Base-by-base conservation (phyloP, 2,113 vertebrate species). In the Mesocricetus auratus region DNA sequence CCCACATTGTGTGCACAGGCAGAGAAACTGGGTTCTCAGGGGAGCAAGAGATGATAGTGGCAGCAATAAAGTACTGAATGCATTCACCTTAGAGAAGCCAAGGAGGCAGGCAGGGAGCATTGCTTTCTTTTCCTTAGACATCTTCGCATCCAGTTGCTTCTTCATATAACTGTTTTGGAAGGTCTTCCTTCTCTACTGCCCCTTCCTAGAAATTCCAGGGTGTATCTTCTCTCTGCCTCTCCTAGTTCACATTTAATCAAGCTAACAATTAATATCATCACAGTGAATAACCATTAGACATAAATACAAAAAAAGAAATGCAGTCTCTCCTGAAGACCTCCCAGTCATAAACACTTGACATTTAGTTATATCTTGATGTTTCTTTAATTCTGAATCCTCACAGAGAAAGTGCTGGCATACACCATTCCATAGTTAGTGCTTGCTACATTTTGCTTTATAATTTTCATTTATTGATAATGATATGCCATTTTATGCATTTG, bases 201-300 rank as follows among this genome's bases (percentile, higher is more conserved):
- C 8, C 33, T 60, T 39, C 53, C 53, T 39, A 36, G 53, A 82
- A 58, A 60, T 82, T 5, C 33, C 50, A 11, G 2, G 15, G 50
- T 45, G 1, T 9, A n/a, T 24, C 31, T 56, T 9, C 33, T 1
- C 17, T 4, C 0, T 3, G 31, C 50, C 56, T n/a, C 33, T 36
- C 50, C 53, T 79, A 79, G 31, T 53, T 36, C 53, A 58, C 4
- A 22, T 81, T 58, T 33, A 81, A 24, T 12, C 33, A n/a, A 29
- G 9, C 53, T 58, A 19, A n/a, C 26, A 53, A 8, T 78, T 22
- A 58, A 58, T 16, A 58, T 36, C 21, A 56, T n/a, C 78, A 58
- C 13, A 56, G 16, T 58, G 12, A 75, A 15, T 89, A 26, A 96
- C 50, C 7, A 87, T 33, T 26, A 94, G 15, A 50, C 66, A 73